Evolutionary conservation across 2,888 invertebrate genomes (phyloP), one percentile per base, ranked within the genome.

Genomic region (Stratiomys singularior): DNA sequence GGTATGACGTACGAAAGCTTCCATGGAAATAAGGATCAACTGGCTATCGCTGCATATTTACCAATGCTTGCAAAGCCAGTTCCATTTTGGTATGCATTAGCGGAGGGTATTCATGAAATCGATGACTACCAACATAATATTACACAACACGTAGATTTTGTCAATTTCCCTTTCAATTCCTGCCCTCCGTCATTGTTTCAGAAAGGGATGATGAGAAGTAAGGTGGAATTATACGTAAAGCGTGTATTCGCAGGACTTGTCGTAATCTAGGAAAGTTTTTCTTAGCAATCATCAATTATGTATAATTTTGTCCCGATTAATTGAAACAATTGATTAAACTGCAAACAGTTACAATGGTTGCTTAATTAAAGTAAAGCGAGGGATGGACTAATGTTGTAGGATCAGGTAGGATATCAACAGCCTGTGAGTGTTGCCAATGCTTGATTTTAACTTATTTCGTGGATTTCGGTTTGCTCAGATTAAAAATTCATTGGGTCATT

Each of bases 291-390:
- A 37, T 74, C 60, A 74, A 74, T 74, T 74, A 58, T 27, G 30
- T n/a, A 58, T 74, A 74, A 74, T 58, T 74, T 74, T 37, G 58
- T 58, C 13, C 58, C 58, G 71, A 60, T 74, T 74, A 74, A 74
- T 58, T 74, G 74, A 74, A 60, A 74, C 74, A 74, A 58, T 74
- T 74, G 58, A 74, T 74, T 74, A 58, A 58, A 74, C 60, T 74
- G 74, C 60, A 74, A 74, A 74, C 37, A 77, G 28, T 21, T 66
- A 79, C 77, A 79, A 79, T 79, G 76, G 77, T 37, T 58, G 77
- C 79, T 79, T 79, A 79, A 79, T 79, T 79, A 79, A 77, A 60
- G 63, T 28, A 64, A 52, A 15, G n/a, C 4, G 52, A 52, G 18
- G n/a, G 52, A 9, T 5, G 7, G 15, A 52, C 15, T 3, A 9